Evolutionary conservation across 2,888 invertebrate genomes (phyloP), one percentile per base, ranked within the genome.

Genomic region (Poecilus cupreus): DNA sequence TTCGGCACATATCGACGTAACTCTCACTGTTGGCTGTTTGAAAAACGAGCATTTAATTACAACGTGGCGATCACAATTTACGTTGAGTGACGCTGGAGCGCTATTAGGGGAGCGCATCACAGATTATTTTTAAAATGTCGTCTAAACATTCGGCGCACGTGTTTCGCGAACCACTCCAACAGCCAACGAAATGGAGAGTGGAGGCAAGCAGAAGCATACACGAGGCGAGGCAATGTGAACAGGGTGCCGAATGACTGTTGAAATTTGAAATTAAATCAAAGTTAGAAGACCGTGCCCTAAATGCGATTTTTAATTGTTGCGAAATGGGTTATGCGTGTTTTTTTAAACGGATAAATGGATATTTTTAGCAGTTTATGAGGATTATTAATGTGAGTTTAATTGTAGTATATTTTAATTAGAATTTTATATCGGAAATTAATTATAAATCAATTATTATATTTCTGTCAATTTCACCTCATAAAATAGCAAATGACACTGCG

Each of bases 41-140:
- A 81, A 81, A 81, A 81, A 81, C 81, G 81, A 81, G 75, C 32
- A 64, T 81, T 81, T 81, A 81, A 81, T 81, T 81, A 81, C 75
- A 74, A 72, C 20, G 80, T 75, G 80, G 26, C 64, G 75, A 60
- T 74, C 64, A 75, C 81, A 81, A 81, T 64, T 80, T 75, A 39
- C 74, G 81, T 46, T 60, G 60, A 75, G 74, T 75, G 81, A 81
- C 81, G 60, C 39, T 13, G 75, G n/a, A n/a, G 5, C 2, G 81
- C 75, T 75, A 75, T 60, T 81, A 75, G 60, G 49, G 72, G 72
- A 46, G 16, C 20, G 64, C 64, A 75, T 60, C 64, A 43, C 46
- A 75, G 75, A 81, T 60, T 81, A 81, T 81, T 81, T 81, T 81
- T 81, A 81, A 81, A 81, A 75, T 81, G 75, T 75, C 81, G 75